phyloP scores from a whole-genome alignment of 2,797 vertebrate species.

The Sarcoramphus papa region DNA sequence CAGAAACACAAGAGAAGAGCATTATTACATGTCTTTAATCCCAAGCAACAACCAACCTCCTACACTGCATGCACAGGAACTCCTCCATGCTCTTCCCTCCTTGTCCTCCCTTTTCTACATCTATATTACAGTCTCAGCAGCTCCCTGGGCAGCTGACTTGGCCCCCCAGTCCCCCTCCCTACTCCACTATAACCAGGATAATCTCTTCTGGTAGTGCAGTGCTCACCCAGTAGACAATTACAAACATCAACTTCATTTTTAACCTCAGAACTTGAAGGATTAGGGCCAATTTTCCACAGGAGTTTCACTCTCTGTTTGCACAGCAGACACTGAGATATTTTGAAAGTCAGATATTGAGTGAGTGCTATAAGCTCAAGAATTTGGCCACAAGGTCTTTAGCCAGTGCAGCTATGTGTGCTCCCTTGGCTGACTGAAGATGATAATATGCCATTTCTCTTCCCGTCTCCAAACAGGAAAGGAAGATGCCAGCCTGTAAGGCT shows the following conservation, averaged over 20 bases:
- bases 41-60: neutral
- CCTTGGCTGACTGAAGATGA: neutral
- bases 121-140: neutral
- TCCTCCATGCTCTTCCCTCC: neutral
- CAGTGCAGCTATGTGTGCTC: neutral
- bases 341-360: neutral
- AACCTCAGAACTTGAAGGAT: neutral
- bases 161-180: neutral
- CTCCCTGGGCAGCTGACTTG: neutral
- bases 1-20: neutral
- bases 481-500: neutral
- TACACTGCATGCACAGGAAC: fast-evolving
- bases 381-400: neutral
- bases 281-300: neutral
- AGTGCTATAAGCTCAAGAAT: neutral
- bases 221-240: neutral
- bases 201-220: neutral
- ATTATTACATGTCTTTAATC: neutral
- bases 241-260: neutral
- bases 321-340: neutral
- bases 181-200: neutral
- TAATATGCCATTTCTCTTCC: neutral
- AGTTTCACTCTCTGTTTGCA: neutral
- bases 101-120: neutral
- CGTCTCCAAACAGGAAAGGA: neutral